A percentile compares a stretch with the other conserved stretches of the same genome.
These are phyloP conservation scores for Ploceus nigricollis DNA, from an alignment of 2,113 vertebrate species.

Conservation along the genomic window DNA sequence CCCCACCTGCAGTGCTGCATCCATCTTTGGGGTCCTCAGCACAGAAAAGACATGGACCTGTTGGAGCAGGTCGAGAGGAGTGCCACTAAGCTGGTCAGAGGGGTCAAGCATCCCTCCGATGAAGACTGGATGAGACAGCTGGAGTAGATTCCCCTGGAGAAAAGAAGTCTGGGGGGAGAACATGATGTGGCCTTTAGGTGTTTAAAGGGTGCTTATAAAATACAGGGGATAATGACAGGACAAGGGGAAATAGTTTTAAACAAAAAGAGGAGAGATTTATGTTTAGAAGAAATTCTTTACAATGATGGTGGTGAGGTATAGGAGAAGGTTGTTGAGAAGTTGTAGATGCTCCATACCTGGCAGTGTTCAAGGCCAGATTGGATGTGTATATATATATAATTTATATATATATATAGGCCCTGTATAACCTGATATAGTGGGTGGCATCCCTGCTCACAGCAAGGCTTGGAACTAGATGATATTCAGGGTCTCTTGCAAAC, in stretches of 20 bases:
- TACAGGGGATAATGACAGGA: neutral
- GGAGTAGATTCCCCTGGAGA: neutral
- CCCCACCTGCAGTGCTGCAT: neutral
- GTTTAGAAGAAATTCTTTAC: neutral
- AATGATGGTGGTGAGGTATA: neutral
- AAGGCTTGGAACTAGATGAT: neutral
- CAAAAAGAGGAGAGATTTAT: neutral
- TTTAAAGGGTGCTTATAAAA: neutral
- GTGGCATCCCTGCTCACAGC: neutral
- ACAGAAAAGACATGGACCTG: neutral
- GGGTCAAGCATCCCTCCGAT: fast-evolving
- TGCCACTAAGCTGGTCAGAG: neutral
- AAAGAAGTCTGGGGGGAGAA: neutral
- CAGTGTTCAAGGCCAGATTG: neutral
- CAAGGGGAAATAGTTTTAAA: neutral
- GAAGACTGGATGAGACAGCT: neutral
- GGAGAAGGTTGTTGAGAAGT: neutral
- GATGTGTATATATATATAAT: no score
- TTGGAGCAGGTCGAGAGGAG: neutral
- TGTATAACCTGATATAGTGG: neutral
- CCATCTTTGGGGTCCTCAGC: neutral
- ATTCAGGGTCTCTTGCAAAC: neutral
- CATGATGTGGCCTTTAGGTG: neutral
- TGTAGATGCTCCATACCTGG: neutral
- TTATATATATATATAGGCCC: no score